Evolutionary conservation across 2,113 vertebrate species (phyloP).

Genomic region (Benitochromis conjunctus): DNA sequence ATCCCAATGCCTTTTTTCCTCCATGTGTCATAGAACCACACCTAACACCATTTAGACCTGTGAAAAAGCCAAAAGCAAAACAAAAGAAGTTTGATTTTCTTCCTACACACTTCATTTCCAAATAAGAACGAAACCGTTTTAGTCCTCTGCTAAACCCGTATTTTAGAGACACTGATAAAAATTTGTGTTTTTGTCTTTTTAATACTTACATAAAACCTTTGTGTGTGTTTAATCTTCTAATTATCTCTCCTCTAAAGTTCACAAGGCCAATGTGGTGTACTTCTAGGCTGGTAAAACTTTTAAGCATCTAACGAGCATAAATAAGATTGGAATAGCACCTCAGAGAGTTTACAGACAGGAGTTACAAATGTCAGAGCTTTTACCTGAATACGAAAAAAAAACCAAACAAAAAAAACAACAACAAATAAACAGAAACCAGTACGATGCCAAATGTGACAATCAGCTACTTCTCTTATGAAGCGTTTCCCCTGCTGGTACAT

Average conservation of each 20-base stretch:
- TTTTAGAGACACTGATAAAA: slow-evolving; percentile 67
- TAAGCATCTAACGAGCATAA: slow-evolving; percentile 62
- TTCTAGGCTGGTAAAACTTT: slow-evolving; percentile 74
- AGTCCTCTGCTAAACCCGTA: slow-evolving; percentile 75
- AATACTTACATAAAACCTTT: slow-evolving; percentile 50
- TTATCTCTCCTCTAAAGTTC: slow-evolving; percentile 68
- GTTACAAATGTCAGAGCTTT: slow-evolving; percentile 68
- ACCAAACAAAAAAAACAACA: slow-evolving; percentile 49
- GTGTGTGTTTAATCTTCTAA: slow-evolving; percentile 43
- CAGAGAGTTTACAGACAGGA: slow-evolving; percentile 71
- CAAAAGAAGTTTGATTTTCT: background rate
- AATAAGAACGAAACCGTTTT: slow-evolving; percentile 67
- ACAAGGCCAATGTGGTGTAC: slow-evolving; percentile 81
- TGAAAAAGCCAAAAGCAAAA: slow-evolving; percentile 5
- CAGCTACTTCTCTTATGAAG: slow-evolving; percentile 68
- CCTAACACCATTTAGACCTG: background rate
- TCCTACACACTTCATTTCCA: slow-evolving; percentile 58
- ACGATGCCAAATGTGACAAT: slow-evolving; percentile 68
- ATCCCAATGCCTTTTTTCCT: slow-evolving; percentile 1
- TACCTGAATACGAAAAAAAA: slow-evolving; percentile 68
- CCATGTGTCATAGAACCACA: slow-evolving; percentile 33
- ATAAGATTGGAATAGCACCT: slow-evolving; percentile 75
- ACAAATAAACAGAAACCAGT: slow-evolving; percentile 41
- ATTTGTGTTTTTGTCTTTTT: slow-evolving; percentile 11
- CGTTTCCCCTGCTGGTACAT: slow-evolving; percentile 69